Percentiles rank a stretch among this genome's conserved stretches.
Conservation (phyloP, 2,113 vertebrate genomes). For the Hipposideros armiger region DNA sequence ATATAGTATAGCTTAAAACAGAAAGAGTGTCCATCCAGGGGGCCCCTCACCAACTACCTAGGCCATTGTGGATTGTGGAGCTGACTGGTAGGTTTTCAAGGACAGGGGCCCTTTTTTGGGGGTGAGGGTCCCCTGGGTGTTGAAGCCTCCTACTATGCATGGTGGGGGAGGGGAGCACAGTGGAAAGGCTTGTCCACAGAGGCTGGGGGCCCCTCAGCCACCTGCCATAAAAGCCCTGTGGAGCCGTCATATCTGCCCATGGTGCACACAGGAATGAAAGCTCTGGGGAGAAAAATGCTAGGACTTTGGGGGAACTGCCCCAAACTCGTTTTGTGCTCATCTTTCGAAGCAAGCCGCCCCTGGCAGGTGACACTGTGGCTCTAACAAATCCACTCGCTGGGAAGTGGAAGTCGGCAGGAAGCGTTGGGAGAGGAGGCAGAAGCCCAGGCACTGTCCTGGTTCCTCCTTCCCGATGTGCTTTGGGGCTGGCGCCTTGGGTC, state of each 20-base stretch:
- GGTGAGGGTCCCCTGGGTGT: too few species aligned
- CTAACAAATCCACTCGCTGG: neutral
- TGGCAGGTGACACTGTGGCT: neutral
- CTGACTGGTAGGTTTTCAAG: neutral
- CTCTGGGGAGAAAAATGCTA: neutral
- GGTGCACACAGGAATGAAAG: neutral
- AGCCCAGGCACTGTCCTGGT: neutral
- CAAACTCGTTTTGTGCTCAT: neutral
- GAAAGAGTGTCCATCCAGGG: neutral
- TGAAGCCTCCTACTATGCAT: neutral
- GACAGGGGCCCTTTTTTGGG: neutral
- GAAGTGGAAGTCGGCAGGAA: neutral
- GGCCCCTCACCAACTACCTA: neutral
- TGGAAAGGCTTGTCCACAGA: neutral
- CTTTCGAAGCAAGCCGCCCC: neutral
- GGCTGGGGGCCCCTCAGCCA: neutral
- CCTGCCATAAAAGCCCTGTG: rapidly evolving
- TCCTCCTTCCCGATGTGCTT: neutral
- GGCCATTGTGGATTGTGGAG: neutral
- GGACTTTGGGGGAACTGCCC: neutral
- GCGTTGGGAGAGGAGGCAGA: neutral
- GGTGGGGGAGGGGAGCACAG: rapidly evolving
- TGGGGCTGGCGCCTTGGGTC: neutral
- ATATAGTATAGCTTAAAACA: neutral
- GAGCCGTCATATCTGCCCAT: neutral